A percentile compares a stretch with the other conserved stretches of the same genome.
phyloP scores from a whole-genome alignment of 2,888 invertebrate genomes.

The Hymenopus coronatus region DNA sequence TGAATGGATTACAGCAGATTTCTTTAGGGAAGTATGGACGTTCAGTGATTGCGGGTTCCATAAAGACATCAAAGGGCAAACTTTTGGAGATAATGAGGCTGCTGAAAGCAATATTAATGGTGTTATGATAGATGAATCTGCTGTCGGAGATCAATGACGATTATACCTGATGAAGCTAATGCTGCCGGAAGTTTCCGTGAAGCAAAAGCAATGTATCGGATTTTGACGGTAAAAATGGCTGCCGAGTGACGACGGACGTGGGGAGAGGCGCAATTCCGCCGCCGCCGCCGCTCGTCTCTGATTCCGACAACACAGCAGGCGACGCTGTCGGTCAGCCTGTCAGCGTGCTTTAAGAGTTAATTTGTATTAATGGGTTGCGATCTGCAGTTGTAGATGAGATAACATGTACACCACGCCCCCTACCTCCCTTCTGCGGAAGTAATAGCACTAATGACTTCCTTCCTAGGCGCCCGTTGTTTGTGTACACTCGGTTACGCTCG shows the following conservation, averaged over 20 bases:
- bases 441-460: slow-evolving; percentile 34
- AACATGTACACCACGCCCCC: slow-evolving; percentile 20
- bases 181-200: background rate
- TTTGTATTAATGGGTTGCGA: slow-evolving; percentile 33
- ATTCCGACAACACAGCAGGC: too few species aligned
- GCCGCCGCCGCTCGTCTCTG: too few species aligned
- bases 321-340: background rate
- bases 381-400: slow-evolving; percentile 15
- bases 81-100: too few species aligned
- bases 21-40: too few species aligned
- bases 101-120: too few species aligned
- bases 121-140: background rate
- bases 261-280: too few species aligned
- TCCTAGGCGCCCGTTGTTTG: slow-evolving; percentile 11
- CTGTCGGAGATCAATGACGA: background rate
- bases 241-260: too few species aligned
- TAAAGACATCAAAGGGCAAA: too few species aligned
- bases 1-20: too few species aligned
- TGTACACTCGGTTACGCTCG: background rate
- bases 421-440: slow-evolving; percentile 18
- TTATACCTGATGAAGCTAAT: background rate
- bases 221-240: too few species aligned
- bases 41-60: too few species aligned
- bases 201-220: background rate
- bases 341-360: slow-evolving; percentile 19